A percentile compares a stretch with the other conserved stretches of the same genome.
These are phyloP conservation scores for Campopleginae sp. DNA, from an alignment of 2,888 invertebrate species.

Conservation along the genomic window DNA sequence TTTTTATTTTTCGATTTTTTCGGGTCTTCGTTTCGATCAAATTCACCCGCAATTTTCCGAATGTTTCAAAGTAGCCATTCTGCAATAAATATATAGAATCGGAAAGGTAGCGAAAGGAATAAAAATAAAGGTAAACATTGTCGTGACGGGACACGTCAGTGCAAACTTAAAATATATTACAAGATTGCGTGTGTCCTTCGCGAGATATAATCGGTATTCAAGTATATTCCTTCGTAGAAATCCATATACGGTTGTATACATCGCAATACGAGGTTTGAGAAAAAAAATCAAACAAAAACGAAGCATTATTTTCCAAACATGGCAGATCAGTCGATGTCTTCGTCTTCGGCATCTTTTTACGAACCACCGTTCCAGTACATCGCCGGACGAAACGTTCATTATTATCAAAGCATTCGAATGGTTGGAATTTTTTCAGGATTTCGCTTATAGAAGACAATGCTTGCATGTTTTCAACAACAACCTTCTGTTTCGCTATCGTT, in stretches of 20 bases:
- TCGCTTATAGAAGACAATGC: neutral
- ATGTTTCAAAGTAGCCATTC: slow-evolving; percentile 15
- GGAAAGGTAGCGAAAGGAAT: neutral
- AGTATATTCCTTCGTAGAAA: slow-evolving; percentile 25
- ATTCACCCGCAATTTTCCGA: neutral
- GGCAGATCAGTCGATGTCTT: slow-evolving; percentile 66
- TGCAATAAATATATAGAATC: neutral
- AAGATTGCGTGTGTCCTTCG: slow-evolving; percentile 33
- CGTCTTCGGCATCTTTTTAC: slow-evolving; percentile 63
- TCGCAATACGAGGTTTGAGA: neutral
- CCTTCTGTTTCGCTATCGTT: neutral
- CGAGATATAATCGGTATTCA: slow-evolving; percentile 38
- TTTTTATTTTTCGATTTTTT: slow-evolving; percentile 1
- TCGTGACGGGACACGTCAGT: slow-evolving; percentile 30
- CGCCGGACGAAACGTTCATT: slow-evolving; percentile 58
- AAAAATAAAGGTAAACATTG: slow-evolving; percentile 24
- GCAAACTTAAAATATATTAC: slow-evolving; percentile 35
- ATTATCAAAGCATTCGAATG: slow-evolving; percentile 63
- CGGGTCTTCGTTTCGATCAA: neutral
- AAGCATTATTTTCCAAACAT: slow-evolving; percentile 51
- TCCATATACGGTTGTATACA: slow-evolving; percentile 45
- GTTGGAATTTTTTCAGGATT: slow-evolving; percentile 33
- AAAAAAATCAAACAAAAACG: neutral
- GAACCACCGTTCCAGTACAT: slow-evolving; percentile 55
- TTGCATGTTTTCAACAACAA: neutral